phyloP scores from a whole-genome alignment of 2,888 invertebrate species.

The Lysandra coridon region DNA sequence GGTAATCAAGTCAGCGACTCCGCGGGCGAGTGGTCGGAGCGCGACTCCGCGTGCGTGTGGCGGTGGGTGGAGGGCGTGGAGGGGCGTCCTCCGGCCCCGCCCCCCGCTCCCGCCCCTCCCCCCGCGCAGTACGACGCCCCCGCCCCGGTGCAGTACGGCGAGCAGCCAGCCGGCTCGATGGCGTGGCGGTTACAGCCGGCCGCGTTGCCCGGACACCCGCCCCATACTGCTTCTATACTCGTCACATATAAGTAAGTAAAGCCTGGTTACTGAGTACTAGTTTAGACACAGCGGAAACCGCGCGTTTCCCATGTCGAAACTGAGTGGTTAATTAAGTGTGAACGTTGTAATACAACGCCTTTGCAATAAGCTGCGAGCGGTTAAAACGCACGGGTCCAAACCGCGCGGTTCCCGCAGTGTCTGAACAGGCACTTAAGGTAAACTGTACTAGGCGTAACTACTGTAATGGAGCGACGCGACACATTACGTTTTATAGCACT shows the following conservation, averaged over 20 bases:
- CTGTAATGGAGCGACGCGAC: no score
- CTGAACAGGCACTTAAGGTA: no score
- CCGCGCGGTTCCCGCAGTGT: no score
- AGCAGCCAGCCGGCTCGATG: constrained; percentile 84
- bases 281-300: no score
- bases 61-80: constrained; percentile 74
- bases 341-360: no score
- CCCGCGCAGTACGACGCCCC: constrained; percentile 80
- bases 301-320: no score
- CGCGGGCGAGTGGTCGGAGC: constrained; percentile 39
- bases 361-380: no score
- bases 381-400: no score
- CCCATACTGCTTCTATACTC: constrained; percentile 86
- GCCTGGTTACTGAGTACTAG: no score
- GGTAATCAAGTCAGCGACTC: constrained; percentile 19
- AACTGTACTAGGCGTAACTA: no score
- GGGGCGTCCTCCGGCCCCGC: constrained; percentile 26
- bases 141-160: constrained; percentile 50
- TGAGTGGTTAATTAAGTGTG: no score
- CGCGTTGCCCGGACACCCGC: constrained; percentile 80
- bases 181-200: constrained; percentile 87
- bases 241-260: constrained; percentile 72
- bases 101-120: background rate
- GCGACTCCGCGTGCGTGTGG: constrained; percentile 37
- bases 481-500: no score